phyloP scores from a whole-genome alignment of 2,888 invertebrate genomes.

The Epistrophe grossulariae region DNA sequence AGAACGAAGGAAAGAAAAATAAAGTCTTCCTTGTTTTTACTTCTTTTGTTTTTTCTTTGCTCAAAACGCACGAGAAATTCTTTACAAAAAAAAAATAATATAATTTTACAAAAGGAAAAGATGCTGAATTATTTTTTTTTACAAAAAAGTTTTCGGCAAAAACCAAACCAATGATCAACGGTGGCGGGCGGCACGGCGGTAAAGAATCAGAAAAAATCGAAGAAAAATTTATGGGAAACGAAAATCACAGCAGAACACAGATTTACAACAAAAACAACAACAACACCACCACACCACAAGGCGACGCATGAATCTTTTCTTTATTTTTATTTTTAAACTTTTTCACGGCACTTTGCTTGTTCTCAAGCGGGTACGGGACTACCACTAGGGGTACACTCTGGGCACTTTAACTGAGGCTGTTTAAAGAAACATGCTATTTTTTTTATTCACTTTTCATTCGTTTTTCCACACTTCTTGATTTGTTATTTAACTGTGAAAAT shows the following conservation, averaged over 20 bases:
- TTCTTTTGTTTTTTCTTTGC: conserved; percentile 5
- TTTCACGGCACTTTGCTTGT: conserved; percentile 37
- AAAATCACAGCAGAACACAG: conserved; percentile 59
- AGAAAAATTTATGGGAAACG: conserved; percentile 67
- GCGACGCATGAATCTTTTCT: conserved; percentile 59
- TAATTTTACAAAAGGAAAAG: conserved; percentile 35
- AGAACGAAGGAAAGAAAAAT: conserved; percentile 25
- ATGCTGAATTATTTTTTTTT: conserved; percentile 5
- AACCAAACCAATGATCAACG: not conserved
- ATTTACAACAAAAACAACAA: conserved; percentile 30
- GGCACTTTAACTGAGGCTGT: conserved; percentile 1
- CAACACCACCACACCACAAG: conserved; percentile 41
- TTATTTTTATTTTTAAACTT: conserved; percentile 51
- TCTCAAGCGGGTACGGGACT: not conserved
- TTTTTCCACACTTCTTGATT: conserved; percentile 32
- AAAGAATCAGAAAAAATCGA: conserved; percentile 53
- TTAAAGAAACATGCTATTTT: conserved; percentile 54
- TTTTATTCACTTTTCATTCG: conserved; percentile 9
- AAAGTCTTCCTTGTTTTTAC: conserved; percentile 39
- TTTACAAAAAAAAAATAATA: conserved; percentile 4
- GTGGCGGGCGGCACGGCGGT: conserved; percentile 29
- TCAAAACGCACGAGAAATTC: conserved; percentile 27
- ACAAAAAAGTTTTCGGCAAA: conserved; percentile 44
- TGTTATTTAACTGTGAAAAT: conserved; percentile 70
- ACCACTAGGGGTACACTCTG: conserved; percentile 14